Percentiles rank a stretch among this genome's conserved stretches.
phyloP scores from a whole-genome alignment of 1,140 invertebrate genomes.

The Drosophila tristis region DNA sequence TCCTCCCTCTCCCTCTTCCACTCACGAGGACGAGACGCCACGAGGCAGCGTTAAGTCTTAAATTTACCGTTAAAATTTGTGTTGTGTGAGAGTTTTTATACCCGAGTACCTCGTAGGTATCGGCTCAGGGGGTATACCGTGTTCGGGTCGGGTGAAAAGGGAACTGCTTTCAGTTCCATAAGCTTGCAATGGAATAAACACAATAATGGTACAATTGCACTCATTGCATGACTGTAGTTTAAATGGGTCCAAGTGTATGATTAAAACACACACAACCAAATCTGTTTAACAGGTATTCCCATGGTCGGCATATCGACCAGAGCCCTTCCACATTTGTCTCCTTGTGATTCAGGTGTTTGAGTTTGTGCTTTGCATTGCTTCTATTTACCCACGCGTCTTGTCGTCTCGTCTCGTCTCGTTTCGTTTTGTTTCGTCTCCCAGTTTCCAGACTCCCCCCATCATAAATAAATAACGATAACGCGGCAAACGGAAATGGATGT shows the following conservation, averaged over 20 bases:
- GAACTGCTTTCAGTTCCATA: no score
- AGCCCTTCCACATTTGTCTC: conserved; percentile 21
- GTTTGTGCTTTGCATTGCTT: conserved; percentile 64
- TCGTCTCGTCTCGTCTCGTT: conserved; percentile 30
- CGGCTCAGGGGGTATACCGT: no score
- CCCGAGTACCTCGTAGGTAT: no score
- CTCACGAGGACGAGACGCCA: conserved; percentile 13
- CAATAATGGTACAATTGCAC: not conserved
- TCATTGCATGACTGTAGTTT: no score
- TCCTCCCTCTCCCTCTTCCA: not conserved
- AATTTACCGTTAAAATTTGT: conserved; percentile 72
- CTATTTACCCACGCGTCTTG: conserved; percentile 56
- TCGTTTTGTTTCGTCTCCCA: conserved; percentile 33
- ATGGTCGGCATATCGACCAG: no score
- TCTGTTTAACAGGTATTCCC: no score
- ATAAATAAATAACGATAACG: conserved; percentile 48
- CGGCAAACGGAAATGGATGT: conserved; percentile 47
- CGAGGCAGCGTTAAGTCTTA: conserved; percentile 62
- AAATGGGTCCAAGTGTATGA: no score
- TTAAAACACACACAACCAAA: no score
- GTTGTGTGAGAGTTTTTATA: not conserved
- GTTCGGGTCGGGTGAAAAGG: no score
- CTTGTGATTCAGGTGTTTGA: conserved; percentile 53
- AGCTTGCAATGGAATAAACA: no score
- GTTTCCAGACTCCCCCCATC: conserved; percentile 17